Conservation (phyloP, 2,797 vertebrate genomes). For the Distichodus sexfasciatus region DNA sequence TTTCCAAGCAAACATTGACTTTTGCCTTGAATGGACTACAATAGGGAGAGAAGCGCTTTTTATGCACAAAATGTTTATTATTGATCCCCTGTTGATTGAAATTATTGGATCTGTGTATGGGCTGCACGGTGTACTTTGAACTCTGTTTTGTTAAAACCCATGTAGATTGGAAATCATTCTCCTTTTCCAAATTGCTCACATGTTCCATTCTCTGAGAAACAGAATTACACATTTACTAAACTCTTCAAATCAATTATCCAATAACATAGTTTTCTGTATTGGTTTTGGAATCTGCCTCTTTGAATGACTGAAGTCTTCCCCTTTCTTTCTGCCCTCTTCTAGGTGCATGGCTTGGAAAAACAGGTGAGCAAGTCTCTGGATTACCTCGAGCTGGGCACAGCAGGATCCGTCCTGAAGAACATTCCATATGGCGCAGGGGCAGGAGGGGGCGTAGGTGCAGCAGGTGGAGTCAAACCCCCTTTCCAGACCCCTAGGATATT, state of each 20-base stretch:
- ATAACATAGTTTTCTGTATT: not conserved
- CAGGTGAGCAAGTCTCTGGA: constrained; percentile 76
- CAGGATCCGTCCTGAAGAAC: constrained; percentile 74
- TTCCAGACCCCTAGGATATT: constrained; percentile 73
- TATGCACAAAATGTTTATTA: not conserved
- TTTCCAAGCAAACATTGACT: not conserved
- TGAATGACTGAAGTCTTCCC: not conserved
- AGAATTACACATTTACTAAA: constrained; percentile 2
- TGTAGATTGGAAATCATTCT: constrained; percentile 25
- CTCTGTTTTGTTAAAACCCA: constrained; percentile 9
- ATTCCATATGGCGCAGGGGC: constrained; percentile 69
- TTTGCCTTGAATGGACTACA: not conserved
- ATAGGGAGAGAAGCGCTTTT: not conserved
- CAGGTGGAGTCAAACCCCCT: constrained; percentile 74
- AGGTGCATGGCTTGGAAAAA: constrained; percentile 83
- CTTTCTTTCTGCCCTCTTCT: constrained; percentile 31
- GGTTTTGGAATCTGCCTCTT: not conserved
- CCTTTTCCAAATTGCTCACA: not conserved
- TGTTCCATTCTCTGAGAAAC: not conserved
- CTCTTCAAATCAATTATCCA: not conserved
- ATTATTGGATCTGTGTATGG: not conserved
- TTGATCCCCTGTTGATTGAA: not conserved
- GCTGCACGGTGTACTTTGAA: constrained; percentile 11
- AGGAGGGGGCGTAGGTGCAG: constrained; percentile 61
- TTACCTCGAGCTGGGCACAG: constrained; percentile 80